Conservation (phyloP, 2,888 invertebrate genomes). For the Philereme transversata region DNA sequence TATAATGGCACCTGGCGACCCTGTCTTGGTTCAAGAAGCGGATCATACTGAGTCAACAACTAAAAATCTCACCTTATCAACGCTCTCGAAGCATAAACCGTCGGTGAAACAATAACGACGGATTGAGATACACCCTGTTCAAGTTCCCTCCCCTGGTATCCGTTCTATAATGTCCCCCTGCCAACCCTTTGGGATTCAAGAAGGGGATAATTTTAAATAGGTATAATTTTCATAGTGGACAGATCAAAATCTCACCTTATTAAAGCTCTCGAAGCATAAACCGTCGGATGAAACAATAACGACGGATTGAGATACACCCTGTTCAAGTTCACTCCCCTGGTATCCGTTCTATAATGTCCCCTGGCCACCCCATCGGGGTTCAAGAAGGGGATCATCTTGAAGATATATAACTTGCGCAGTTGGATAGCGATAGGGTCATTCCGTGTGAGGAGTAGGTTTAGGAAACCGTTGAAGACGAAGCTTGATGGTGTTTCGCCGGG, state of each 20-base stretch:
- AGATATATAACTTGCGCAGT: slow-evolving; percentile 90
- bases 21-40: too few species aligned
- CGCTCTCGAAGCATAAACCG: slow-evolving; percentile 89
- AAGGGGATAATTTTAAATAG: too few species aligned
- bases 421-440: slow-evolving; percentile 90
- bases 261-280: slow-evolving; percentile 92
- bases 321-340: slow-evolving; percentile 94
- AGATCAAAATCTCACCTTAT: slow-evolving; percentile 77
- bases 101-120: slow-evolving; percentile 83
- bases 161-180: too few species aligned
- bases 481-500: slow-evolving; percentile 96
- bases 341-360: slow-evolving; percentile 94
- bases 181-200: too few species aligned
- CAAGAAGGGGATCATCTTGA: slow-evolving; percentile 95
- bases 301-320: slow-evolving; percentile 93
- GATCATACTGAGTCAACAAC: too few species aligned
- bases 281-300: slow-evolving; percentile 89
- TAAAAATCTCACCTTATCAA: slow-evolving; percentile 83
- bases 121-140: too few species aligned
- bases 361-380: slow-evolving; percentile 95
- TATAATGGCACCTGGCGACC: too few species aligned
- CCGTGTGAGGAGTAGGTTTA: slow-evolving; percentile 89
- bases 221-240: too few species aligned
- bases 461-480: slow-evolving; percentile 94
- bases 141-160: too few species aligned